These are phyloP conservation scores for Poecilia gillii DNA, from an alignment of 2,797 vertebrate species.

Conservation along the genomic window DNA sequence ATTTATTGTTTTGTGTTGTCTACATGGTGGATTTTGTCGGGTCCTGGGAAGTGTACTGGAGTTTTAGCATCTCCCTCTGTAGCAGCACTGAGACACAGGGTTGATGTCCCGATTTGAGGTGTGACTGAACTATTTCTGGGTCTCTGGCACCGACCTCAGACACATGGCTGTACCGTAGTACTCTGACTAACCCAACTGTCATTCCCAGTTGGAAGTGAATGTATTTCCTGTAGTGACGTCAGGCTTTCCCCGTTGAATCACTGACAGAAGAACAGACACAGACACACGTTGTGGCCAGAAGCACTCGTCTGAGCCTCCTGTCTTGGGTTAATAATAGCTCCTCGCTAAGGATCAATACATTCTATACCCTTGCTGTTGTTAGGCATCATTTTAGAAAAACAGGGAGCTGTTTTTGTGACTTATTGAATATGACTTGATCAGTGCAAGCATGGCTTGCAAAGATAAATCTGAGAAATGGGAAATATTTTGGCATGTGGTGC, in stretches of 20 bases:
- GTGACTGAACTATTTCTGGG: conserved; percentile 51
- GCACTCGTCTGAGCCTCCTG: conserved; percentile 39
- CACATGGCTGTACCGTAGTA: conserved; percentile 33
- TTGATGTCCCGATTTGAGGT: conserved; percentile 32
- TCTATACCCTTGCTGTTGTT: conserved; percentile 5
- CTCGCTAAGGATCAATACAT: conserved; percentile 22
- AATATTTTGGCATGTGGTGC: neutral
- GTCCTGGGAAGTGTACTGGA: neutral
- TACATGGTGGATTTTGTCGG: neutral
- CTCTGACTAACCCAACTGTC: conserved; percentile 59
- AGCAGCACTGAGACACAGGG: conserved; percentile 18
- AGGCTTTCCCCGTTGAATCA: conserved; percentile 65
- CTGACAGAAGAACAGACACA: conserved; percentile 9
- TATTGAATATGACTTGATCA: conserved; percentile 16
- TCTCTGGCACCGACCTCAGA: conserved; percentile 50
- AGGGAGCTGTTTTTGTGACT: conserved; percentile 2
- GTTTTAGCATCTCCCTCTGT: neutral
- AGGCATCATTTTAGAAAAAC: neutral
- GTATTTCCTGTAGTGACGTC: conserved; percentile 55
- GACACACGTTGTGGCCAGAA: conserved; percentile 19
- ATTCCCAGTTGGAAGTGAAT: conserved; percentile 58
- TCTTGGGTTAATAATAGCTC: conserved; percentile 43
- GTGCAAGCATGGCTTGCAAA: neutral
- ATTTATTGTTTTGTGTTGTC: neutral
- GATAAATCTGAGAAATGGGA: neutral